Evolutionary conservation across 2,888 invertebrate species (phyloP).

Genomic region (Protonemura montana): DNA sequence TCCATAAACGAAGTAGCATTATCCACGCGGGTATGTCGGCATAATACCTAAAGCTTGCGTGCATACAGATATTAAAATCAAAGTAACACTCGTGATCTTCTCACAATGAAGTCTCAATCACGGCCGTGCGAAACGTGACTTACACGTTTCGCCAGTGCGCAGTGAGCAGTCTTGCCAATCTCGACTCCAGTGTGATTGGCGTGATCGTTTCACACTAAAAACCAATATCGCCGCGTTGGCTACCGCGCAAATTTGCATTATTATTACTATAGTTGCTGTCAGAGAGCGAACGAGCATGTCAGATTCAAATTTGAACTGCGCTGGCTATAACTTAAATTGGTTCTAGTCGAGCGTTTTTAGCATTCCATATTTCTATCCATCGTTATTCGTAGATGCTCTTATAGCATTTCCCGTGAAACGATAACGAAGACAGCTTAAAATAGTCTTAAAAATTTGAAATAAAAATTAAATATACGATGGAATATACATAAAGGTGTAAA

Average conservation of each 20-base stretch:
- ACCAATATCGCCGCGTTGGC: background rate
- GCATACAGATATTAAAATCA: background rate
- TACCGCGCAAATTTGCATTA: background rate
- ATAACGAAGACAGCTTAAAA: too few species aligned
- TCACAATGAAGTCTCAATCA: background rate
- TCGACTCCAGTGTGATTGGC: background rate
- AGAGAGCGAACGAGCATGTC: background rate
- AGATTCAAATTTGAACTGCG: background rate
- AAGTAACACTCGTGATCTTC: background rate
- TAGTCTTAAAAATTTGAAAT: too few species aligned
- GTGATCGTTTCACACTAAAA: slow-evolving; percentile 4
- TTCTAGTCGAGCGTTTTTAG: too few species aligned
- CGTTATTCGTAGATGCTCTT: too few species aligned
- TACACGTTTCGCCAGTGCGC: background rate
- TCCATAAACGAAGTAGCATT: background rate
- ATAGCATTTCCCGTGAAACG: too few species aligned
- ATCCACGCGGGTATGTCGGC: background rate
- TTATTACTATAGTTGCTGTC: background rate
- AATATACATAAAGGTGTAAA: too few species aligned
- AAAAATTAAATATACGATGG: too few species aligned
- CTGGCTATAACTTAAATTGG: too few species aligned
- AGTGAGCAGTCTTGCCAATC: too few species aligned
- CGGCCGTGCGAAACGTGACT: background rate
- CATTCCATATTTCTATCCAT: too few species aligned
- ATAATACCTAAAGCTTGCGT: background rate